Conservation (phyloP, 1,140 invertebrate genomes). For the Drepana arcuata region DNA sequence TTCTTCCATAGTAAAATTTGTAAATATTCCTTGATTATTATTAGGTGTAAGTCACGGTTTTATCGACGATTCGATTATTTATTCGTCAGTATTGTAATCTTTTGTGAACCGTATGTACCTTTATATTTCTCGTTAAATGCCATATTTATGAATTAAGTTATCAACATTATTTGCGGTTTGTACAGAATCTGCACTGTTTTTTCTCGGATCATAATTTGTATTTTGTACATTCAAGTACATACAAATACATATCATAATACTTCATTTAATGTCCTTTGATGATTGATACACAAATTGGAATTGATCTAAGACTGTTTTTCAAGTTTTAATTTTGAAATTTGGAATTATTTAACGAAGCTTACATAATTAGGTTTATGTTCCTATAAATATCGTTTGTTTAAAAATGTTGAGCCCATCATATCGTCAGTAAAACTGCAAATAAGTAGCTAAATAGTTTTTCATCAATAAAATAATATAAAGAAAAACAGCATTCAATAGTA, state of each 20-base stretch:
- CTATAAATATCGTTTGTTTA: conserved; percentile 19
- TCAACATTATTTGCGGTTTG: conserved; percentile 40
- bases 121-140: conserved; percentile 65
- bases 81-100: conserved; percentile 64
- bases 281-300: conserved; percentile 49
- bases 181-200: conserved; percentile 14
- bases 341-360: neutral
- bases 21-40: conserved; percentile 61
- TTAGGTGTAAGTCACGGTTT: conserved; percentile 48
- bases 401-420: conserved; percentile 9
- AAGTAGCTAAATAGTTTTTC: conserved; percentile 19
- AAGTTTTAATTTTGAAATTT: conserved; percentile 25
- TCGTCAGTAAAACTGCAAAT: conserved; percentile 27
- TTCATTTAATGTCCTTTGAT: conserved; percentile 19
- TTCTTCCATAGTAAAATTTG: conserved; percentile 71
- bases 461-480: conserved; percentile 13
- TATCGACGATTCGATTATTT: conserved; percentile 62
- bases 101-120: conserved; percentile 61
- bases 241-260: conserved; percentile 31
- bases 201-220: neutral
- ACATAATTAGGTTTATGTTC: conserved; percentile 30
- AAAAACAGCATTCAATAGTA: conserved; percentile 32
- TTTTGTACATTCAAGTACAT: conserved; percentile 25
- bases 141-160: conserved; percentile 65
- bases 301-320: conserved; percentile 66